These are phyloP conservation scores for Drosophila ercepeae DNA, from an alignment of 1,140 invertebrate species.

Conservation along the genomic window DNA sequence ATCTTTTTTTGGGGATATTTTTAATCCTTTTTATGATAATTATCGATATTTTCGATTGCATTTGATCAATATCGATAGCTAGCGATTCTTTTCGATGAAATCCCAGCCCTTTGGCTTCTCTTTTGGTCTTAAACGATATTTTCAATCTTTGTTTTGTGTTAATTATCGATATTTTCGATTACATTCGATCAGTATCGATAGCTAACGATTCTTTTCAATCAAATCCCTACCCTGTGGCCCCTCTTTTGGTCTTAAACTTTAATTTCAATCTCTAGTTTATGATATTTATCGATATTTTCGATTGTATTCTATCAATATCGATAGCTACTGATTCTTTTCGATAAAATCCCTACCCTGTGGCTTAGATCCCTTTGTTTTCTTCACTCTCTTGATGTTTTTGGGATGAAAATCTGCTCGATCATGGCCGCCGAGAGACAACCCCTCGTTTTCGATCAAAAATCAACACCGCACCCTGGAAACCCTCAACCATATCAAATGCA, in stretches of 20 bases:
- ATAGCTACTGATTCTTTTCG: background rate
- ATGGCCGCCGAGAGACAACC: constrained; percentile 28
- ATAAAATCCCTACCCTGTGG: background rate
- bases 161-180: too few species aligned
- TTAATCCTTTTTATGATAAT: too few species aligned
- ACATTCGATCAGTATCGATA: background rate
- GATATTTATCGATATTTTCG: too few species aligned
- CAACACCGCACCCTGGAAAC: constrained; percentile 4
- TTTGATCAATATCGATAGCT: background rate
- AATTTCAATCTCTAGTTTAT: too few species aligned
- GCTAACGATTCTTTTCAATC: background rate
- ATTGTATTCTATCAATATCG: background rate
- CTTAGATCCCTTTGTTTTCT: background rate
- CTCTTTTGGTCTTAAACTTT: too few species aligned
- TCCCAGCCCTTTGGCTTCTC: background rate
- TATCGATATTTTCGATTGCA: too few species aligned
- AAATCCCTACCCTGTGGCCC: background rate
- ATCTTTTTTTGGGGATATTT: too few species aligned
- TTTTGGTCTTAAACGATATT: too few species aligned
- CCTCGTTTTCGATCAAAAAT: constrained; percentile 1
- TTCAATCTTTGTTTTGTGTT: too few species aligned
- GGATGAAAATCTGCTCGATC: constrained; percentile 9
- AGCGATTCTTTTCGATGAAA: background rate
- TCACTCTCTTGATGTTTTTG: background rate
- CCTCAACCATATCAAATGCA: background rate